Conservation (phyloP, 2,113 vertebrate species). For the Athene cunicularia region DNA sequence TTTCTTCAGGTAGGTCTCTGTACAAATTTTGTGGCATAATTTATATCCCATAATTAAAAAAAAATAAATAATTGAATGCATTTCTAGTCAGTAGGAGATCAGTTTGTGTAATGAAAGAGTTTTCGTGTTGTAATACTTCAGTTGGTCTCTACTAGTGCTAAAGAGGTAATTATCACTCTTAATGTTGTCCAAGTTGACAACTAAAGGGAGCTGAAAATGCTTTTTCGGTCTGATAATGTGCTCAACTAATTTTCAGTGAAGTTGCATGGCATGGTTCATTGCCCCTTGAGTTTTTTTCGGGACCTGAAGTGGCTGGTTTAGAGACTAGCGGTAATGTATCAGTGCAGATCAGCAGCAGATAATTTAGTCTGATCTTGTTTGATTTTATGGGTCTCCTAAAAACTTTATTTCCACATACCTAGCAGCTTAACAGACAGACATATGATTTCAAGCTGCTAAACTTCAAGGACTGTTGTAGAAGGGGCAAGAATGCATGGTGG, state of each 20-base stretch:
- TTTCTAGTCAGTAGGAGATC: background rate
- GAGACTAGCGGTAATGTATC: background rate
- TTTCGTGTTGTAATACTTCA: background rate
- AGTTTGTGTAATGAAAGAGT: background rate
- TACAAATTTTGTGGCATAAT: background rate
- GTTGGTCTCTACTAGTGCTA: background rate
- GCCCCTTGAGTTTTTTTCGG: constrained; percentile 8
- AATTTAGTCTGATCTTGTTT: constrained; percentile 63
- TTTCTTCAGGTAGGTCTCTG: background rate
- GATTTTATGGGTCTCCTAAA: constrained; percentile 68
- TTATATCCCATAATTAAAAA: background rate
- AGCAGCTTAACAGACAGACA: constrained; percentile 49
- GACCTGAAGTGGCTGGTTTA: background rate
- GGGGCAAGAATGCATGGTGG: constrained; percentile 68
- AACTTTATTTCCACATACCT: constrained; percentile 65
- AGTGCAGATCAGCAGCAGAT: constrained; percentile 31
- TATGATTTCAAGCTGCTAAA: constrained; percentile 62
- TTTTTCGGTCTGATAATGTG: background rate
- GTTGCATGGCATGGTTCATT: constrained; percentile 19
- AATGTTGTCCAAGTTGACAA: background rate
- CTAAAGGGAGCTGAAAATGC: background rate
- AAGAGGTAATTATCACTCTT: background rate
- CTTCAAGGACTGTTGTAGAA: constrained; percentile 67
- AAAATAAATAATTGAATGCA: background rate
- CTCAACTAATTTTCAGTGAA: constrained; percentile 22